Percentiles rank a stretch among this genome's conserved stretches.
Conservation (phyloP, 2,113 vertebrate species). For the Colinus virginianus region DNA sequence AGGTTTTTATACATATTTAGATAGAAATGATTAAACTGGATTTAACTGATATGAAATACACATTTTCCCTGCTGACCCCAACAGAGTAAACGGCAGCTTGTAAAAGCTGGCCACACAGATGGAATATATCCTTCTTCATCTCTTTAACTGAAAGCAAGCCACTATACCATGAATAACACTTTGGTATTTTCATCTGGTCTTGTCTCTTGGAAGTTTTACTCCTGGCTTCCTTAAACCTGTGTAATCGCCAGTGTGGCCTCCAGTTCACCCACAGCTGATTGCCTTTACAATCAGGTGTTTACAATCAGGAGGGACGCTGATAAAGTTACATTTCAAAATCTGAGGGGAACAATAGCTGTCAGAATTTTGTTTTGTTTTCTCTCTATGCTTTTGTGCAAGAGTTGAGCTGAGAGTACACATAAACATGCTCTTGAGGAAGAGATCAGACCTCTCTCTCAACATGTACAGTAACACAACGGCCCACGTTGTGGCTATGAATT, state of each 20-base stretch:
- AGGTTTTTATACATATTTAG: neutral
- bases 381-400: neutral
- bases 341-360: neutral
- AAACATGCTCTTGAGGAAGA: rapidly evolving
- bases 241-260: neutral
- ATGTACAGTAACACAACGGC: neutral
- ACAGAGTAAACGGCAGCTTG: neutral
- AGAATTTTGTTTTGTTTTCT: neutral
- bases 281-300: neutral
- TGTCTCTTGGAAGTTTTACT: neutral
- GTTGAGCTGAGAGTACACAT: neutral
- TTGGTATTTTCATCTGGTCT: neutral
- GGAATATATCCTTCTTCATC: neutral
- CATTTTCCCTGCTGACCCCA: neutral
- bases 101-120: neutral
- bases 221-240: neutral
- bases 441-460: neutral
- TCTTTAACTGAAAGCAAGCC: neutral
- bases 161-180: neutral
- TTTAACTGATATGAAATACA: neutral
- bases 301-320: neutral
- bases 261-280: neutral
- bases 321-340: neutral
- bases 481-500: rapidly evolving
- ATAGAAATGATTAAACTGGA: neutral